Evolutionary conservation across 1,140 invertebrate genomes (phyloP).

Genomic region (Zaprionus davidi): DNA sequence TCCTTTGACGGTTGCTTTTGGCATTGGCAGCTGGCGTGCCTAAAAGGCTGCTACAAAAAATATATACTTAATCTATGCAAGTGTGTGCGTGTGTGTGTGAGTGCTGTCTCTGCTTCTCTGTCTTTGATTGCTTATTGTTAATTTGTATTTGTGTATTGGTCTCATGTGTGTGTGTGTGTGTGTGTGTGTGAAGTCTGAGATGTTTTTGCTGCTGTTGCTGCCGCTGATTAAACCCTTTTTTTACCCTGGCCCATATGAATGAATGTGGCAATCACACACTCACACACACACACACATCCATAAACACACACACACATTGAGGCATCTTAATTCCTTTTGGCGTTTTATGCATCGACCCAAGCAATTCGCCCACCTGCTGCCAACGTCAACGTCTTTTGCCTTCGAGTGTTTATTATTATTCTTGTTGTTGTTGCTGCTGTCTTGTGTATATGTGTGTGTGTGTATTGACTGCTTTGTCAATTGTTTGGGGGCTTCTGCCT

Average conservation of each 20-base stretch:
- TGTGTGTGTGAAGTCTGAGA: slow-evolving; percentile 45
- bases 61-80: neutral
- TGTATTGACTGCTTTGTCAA: slow-evolving; percentile 78
- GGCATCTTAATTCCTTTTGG: slow-evolving; percentile 75
- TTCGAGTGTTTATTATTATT: slow-evolving; percentile 77
- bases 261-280: slow-evolving; percentile 53
- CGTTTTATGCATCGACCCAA: slow-evolving; percentile 70
- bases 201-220: slow-evolving; percentile 43
- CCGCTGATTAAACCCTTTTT: slow-evolving; percentile 81
- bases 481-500: slow-evolving; percentile 52
- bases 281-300: slow-evolving; percentile 3
- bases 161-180: slow-evolving; percentile 26
- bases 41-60: slow-evolving; percentile 65
- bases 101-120: slow-evolving; percentile 33
- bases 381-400: slow-evolving; percentile 64
- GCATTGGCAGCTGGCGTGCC: slow-evolving; percentile 76
- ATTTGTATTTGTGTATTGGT: slow-evolving; percentile 80
- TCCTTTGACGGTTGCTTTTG: slow-evolving; percentile 78
- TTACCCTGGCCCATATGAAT: slow-evolving; percentile 53
- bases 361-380: slow-evolving; percentile 53
- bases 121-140: slow-evolving; percentile 83
- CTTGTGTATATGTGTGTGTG: slow-evolving; percentile 27
- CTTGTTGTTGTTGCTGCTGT: slow-evolving; percentile 40
- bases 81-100: slow-evolving; percentile 29
- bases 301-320: slow-evolving; percentile 37